Base-by-base conservation (phyloP, 1,140 invertebrate genomes). In the Scylla paramamosain region DNA sequence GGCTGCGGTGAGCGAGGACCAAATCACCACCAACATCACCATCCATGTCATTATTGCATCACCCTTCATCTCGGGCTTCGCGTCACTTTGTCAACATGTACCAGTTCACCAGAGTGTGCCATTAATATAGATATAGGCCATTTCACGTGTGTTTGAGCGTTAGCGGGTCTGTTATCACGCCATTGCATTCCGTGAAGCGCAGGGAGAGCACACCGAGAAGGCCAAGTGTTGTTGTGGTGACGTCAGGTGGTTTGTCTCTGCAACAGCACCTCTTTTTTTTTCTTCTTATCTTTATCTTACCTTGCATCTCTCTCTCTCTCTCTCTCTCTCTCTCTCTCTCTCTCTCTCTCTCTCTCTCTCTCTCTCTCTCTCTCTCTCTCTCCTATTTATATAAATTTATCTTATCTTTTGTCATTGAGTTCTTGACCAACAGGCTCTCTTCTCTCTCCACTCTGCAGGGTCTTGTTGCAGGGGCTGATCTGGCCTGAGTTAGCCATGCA, bases 281-380 rank as follows among this genome's bases (percentile, higher is more conserved):
- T 25, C 25, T 25, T 86, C 4, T 86, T 20, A 28, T 32, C 10
- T 32, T 25, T 32, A 29, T 28, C 25, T 32, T 86, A 4, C 25
- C 83, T 25, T 16, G 28, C 83, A 3, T 86, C 83, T 86, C 12
- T n/a, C 83, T 86, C 0, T 86, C 12, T 8, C 4, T 86, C 83
- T 86, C 83, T 86, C 31, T 86, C 83, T 86, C 83, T 86, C 31
- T 86, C 83, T 86, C 83, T 86, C 83, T 86, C 83, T 86, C 31
- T 86, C 83, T 86, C 83, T 86, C 31, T 86, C 83, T 16, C 83
- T 86, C 83, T 86, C 83, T 86, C 31, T 86, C 83, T 25, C n/a
- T 25, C n/a, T 86, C n/a, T 86, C 83, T 25, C 16, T 86, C 83
- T 28, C 83, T 86, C 83, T 86, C 31, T 86, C 83, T 86, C 83